phyloP scores from a whole-genome alignment of 2,888 invertebrate genomes.

The Megamerina dolium region DNA sequence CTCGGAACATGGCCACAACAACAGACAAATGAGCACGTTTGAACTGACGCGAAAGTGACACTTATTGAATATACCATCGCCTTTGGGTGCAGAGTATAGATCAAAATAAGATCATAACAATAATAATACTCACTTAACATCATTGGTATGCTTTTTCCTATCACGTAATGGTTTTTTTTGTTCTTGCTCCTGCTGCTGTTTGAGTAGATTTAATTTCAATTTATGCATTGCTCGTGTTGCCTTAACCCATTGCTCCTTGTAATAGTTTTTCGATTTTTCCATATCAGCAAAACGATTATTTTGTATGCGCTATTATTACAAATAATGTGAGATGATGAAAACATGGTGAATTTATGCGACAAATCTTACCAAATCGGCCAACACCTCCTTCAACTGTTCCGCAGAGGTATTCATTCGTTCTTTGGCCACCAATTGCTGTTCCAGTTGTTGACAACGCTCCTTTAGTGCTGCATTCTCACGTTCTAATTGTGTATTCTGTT shows the following conservation, averaged over 20 bases:
- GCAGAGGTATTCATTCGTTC: conserved; percentile 58
- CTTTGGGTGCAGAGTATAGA: no score
- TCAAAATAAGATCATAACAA: no score
- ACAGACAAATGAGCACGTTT: no score
- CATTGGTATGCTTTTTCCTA: no score
- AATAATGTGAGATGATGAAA: background rate
- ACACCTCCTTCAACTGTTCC: conserved; percentile 60
- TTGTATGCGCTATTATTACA: conserved; percentile 24
- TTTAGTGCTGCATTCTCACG: conserved; percentile 41
- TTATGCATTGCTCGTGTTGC: conserved; percentile 63
- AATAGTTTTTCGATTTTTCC: conserved; percentile 63
- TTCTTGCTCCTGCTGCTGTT: conserved; percentile 23
- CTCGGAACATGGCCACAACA: no score
- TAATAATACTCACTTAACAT: conserved; percentile 30
- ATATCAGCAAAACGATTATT: conserved; percentile 58
- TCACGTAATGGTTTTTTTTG: no score
- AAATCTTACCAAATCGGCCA: conserved; percentile 58
- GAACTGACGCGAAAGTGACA: no score
- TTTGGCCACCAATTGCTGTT: conserved; percentile 39
- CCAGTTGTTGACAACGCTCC: conserved; percentile 29
- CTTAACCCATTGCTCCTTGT: conserved; percentile 70
- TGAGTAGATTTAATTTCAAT: conserved; percentile 47
- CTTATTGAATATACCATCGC: no score
- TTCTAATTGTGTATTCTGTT: conserved; percentile 49
- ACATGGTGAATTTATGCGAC: background rate